Base-by-base conservation (phyloP, 1,140 invertebrate species). In the Panagrolaimus sp. region DNA sequence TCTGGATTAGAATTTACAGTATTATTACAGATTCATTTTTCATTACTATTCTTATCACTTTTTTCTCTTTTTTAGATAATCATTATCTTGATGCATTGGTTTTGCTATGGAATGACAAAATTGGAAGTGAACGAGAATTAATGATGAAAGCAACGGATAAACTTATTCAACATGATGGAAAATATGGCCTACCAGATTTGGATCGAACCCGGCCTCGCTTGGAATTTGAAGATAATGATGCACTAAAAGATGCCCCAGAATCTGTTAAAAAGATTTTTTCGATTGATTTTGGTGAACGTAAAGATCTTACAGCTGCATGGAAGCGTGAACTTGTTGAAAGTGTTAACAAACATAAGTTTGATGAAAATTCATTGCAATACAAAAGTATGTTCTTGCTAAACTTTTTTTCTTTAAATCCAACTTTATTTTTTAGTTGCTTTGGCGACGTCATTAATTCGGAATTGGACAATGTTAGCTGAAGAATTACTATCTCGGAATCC, bases 211-310 rank as follows among this genome's bases (percentile, higher is more conserved):
- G 55, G n/a, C 82, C 80, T 4, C 65, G 75, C 10, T 63, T 78
- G 14, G 69, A 68, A 24, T 82, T 80, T 67, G 67, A 68, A 70
- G 58, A 74, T 38, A 67, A 82, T 8, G 81, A 83, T 21, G 69
- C 62, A 0, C 68, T 82, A 4, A 65, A 66, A 7, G 67, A 67
- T 63, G 82, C 82, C 7, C 82, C 80, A 0, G 78, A 83, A 43
- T 55, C 58, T 64, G 82, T 82, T 5, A 79, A 81, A 38, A 75
- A 73, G 58, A 82, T 81, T 43, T 81, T 82, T 69, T 81, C 80
- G 38, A 63, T 82, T 24, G 82, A 77, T 26, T 76, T 70, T 46
- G 80, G 80, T 5, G 70, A 74, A 15, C 66, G 80, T 45, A 68
- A 55, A 28, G 80, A 82, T 24, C 26, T 78, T 17, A 77, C 78